A percentile compares a stretch with the other conserved stretches of the same genome.
Evolutionary conservation across 1,140 invertebrate species (phyloP).

Genomic region (Babylonia areolata): DNA sequence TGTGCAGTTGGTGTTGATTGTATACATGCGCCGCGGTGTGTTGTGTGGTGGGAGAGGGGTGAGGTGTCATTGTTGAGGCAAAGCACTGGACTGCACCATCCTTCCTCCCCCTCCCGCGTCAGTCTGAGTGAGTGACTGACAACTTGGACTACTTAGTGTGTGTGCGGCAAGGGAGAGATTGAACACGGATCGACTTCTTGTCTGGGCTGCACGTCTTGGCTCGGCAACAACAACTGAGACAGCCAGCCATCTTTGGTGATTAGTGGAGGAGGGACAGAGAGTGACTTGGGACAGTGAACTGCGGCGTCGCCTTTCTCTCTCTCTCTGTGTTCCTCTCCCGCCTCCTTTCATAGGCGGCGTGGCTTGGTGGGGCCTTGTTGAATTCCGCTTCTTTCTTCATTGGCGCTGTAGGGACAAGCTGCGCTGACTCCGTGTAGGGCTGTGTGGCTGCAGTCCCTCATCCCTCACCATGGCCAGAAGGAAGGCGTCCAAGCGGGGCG

Average conservation of each 20-base stretch:
- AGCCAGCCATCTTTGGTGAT: constrained; percentile 26
- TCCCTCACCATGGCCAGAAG: constrained; percentile 34
- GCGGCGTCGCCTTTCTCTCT: not conserved
- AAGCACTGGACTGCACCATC: not conserved
- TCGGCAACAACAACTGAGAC: not conserved
- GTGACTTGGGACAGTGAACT: not conserved
- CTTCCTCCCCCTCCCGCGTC: not conserved
- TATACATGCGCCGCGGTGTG: constrained; percentile 39
- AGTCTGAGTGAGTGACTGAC: too few relatives aligned
- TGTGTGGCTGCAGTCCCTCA: too few relatives aligned
- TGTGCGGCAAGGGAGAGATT: constrained; percentile 1
- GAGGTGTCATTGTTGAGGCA: not conserved
- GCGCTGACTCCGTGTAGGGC: too few relatives aligned
- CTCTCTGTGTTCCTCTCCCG: not conserved
- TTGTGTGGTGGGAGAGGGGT: not conserved
- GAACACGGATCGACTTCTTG: not conserved
- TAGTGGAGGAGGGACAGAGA: not conserved
- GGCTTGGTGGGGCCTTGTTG: not conserved
- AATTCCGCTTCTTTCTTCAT: not conserved
- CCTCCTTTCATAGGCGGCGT: not conserved
- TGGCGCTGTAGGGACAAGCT: too few relatives aligned
- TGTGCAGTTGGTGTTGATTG: constrained; percentile 37
- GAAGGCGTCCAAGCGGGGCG: constrained; percentile 28
- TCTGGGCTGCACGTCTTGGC: constrained; percentile 5
- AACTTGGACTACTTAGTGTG: not conserved